Evolutionary conservation across 2,113 vertebrate species (phyloP), one percentile per base, ranked within the genome.

Genomic region (Tupaia tana): DNA sequence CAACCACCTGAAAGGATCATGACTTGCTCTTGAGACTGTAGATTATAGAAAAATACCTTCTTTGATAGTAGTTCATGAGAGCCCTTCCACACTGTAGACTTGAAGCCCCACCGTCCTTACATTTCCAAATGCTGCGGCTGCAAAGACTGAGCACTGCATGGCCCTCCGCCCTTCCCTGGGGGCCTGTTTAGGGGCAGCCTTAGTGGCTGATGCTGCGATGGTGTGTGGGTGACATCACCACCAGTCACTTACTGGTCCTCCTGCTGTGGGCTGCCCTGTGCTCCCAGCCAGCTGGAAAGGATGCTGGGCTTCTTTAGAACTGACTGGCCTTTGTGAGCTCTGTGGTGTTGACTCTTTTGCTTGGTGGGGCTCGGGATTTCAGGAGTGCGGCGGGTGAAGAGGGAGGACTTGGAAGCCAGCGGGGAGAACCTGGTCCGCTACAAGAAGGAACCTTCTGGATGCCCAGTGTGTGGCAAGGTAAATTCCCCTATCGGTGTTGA

Each of bases 381-480:
- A 99, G 99, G 99, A 88, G 99, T 99, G 89, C 99, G 99, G 96
- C 99, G 99, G 92, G 98, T 99, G 98, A 99, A 99, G 98, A 98
- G 98, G 91, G 99, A 99, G 96, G 99, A 99, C 97, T 98, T 99
- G 97, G 99, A 99, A 92, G 98, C 98, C 86, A 99, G 99, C 3
- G 98, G 99, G 0, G 99, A 99, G 93, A 99, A 98, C 97, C 98
- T 99, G 95, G 99, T 99, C 69, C 99, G 99, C 96, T 99, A 99
- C 98, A 99, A 99, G 98, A 99, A 99, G 98, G 99, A 99, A 93
- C 99, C 99, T 0, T 99, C 99, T 0, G 99, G 99, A 4, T 99
- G 99, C 97, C 99, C 99, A 0, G 99, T 99, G 93, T 99, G 99
- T 24, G 99, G 99, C 88, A 99, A 99, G 99, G 99, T 99, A 97